Conservation (phyloP, 1,140 invertebrate genomes). For the Metopolophium dirhodum region DNA sequence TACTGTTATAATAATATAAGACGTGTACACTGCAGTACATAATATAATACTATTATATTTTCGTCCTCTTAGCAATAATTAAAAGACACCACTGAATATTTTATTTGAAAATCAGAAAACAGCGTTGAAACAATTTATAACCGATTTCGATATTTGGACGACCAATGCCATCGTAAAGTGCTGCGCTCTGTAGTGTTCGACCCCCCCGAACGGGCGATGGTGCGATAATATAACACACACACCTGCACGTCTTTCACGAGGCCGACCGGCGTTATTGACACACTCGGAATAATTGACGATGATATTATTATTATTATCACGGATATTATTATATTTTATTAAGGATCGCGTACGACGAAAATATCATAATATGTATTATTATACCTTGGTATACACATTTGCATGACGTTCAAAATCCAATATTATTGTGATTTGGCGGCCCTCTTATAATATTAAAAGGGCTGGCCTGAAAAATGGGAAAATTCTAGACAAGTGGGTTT, state of each 20-base stretch:
- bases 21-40: too few relatives aligned
- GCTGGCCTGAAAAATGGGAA: too few relatives aligned
- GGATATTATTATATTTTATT: background rate
- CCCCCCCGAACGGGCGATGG: background rate
- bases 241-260: background rate
- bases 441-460: too few relatives aligned
- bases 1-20: too few relatives aligned
- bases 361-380: background rate
- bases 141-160: background rate
- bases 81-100: background rate
- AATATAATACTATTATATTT: too few relatives aligned
- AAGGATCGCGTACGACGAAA: background rate
- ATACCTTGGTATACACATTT: too few relatives aligned
- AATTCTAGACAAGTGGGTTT: too few relatives aligned
- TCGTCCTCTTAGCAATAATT: background rate
- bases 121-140: background rate
- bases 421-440: too few relatives aligned
- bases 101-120: background rate
- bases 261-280: background rate
- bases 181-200: background rate
- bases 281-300: background rate
- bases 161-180: background rate
- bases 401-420: too few relatives aligned
- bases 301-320: background rate
- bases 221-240: conserved; percentile 38